Percentiles rank a stretch among this genome's conserved stretches.
These are phyloP conservation scores for Leucophenga montana DNA, from an alignment of 2,888 invertebrate genomes.

Conservation along the genomic window DNA sequence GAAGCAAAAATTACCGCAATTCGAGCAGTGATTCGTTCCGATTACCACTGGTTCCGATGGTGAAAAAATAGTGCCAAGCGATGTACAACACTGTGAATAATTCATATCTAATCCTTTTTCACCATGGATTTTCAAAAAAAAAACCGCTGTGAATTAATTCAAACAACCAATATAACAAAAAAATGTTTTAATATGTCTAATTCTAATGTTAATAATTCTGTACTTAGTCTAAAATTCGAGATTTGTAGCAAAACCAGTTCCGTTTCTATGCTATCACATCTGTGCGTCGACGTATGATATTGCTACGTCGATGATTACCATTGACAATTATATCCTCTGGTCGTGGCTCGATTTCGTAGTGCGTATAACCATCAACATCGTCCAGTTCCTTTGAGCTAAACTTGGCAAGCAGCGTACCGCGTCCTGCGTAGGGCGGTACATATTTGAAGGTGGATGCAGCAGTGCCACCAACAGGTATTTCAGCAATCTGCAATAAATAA, in stretches of 20 bases:
- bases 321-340: slow-evolving; percentile 68
- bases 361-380: slow-evolving; percentile 91
- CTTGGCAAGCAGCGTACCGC: slow-evolving; percentile 88
- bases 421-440: slow-evolving; percentile 84
- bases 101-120: too few species aligned
- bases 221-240: slow-evolving; percentile 30
- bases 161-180: too few species aligned
- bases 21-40: too few species aligned
- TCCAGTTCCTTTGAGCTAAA: slow-evolving; percentile 90
- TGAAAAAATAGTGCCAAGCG: too few species aligned
- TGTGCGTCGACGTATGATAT: slow-evolving; percentile 66
- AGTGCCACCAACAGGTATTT: slow-evolving; percentile 78
- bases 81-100: too few species aligned
- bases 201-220: slow-evolving; percentile 22
- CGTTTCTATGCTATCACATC: slow-evolving; percentile 59
- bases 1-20: too few species aligned
- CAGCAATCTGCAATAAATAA: slow-evolving; percentile 61
- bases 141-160: too few species aligned
- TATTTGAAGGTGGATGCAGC: slow-evolving; percentile 84
- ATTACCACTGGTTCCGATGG: too few species aligned
- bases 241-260: slow-evolving; percentile 23
- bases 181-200: too few species aligned
- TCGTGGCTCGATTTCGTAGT: slow-evolving; percentile 79
- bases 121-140: too few species aligned
- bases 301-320: slow-evolving; percentile 58